Base-by-base conservation (phyloP, 1,140 invertebrate species). In the Yoshiicerus persimilis region DNA sequence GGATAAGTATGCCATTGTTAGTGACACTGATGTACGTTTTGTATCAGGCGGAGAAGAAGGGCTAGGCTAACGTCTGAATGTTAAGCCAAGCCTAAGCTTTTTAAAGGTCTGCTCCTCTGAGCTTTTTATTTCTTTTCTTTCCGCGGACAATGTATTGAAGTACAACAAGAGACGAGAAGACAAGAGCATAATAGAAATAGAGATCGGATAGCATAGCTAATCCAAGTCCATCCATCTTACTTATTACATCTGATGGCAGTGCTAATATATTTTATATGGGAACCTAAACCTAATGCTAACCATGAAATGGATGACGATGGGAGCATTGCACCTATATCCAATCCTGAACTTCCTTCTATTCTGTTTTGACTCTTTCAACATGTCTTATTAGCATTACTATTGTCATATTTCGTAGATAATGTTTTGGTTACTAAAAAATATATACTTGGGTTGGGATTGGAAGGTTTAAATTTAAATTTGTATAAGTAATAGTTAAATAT, bases 181-280 rank as follows among this genome's bases (percentile, higher is more conserved):
- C 83, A 84, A 11, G 25, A 32, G 13, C 39, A 41, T 27, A 84
- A 41, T 41, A 47, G 83, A 84, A 70, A 70, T 70, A 20, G 41
- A 41, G 39, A 84, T 84, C 83, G 27, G 11, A 84, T 30, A 34
- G 83, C 83, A 84, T 84, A 83, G 85, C 84, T 88, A 88, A 88
- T 88, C 88, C 88, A 87, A 86, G 83, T 77, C 86, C 88, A 88
- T 88, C 88, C 85, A 88, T 88, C 88, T 88, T 88, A 87, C 88
- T 88, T 88, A 88, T 88, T 88, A 83, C 34, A 38, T 47, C 27
- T 27, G 87, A 47, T 88, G 84, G 84, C 84, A 86, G 23, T 86
- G 83, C 83, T 34, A 84, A 84, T 84, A 84, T 84, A 84, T 47
- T 84, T 47, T 34, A 80, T 80, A 80, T 27, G 20, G 34, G 64